phyloP scores from a whole-genome alignment of 2,888 invertebrate species.

The Napeogenes inachia region DNA sequence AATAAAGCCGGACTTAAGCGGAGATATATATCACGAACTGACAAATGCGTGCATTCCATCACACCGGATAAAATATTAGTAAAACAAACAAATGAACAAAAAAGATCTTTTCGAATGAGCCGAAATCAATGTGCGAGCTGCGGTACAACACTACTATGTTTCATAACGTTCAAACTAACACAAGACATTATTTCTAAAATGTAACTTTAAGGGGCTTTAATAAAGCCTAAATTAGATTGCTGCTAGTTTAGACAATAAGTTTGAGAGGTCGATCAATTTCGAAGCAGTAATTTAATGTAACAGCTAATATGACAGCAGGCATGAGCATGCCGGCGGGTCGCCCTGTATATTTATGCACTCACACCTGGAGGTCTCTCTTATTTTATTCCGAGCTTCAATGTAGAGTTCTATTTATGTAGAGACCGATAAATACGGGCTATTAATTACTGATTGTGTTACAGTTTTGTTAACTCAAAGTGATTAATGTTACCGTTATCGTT shows the following conservation, averaged over 20 bases:
- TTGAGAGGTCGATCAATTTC: slow-evolving; percentile 61
- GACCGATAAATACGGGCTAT: slow-evolving; percentile 68
- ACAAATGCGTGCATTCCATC: slow-evolving; percentile 76
- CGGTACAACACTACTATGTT: slow-evolving; percentile 54
- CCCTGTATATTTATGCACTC: slow-evolving; percentile 75
- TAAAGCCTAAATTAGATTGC: slow-evolving; percentile 40
- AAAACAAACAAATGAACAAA: slow-evolving; percentile 77
- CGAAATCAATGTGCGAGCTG: slow-evolving; percentile 76
- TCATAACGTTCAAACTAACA: slow-evolving; percentile 36
- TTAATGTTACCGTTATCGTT: slow-evolving; percentile 43
- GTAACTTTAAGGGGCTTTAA: slow-evolving; percentile 13
- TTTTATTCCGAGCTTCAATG: slow-evolving; percentile 69
- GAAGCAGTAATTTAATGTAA: slow-evolving; percentile 76
- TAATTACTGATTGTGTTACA: slow-evolving; percentile 73
- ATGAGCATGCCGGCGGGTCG: slow-evolving; percentile 75
- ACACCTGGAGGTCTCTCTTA: slow-evolving; percentile 74
- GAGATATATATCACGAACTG: slow-evolving; percentile 70
- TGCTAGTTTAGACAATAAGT: slow-evolving; percentile 50
- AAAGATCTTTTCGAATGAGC: slow-evolving; percentile 73
- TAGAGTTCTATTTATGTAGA: slow-evolving; percentile 68
- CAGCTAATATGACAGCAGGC: slow-evolving; percentile 77
- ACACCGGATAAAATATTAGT: slow-evolving; percentile 76
- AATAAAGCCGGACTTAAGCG: slow-evolving; percentile 61
- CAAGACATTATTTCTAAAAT: slow-evolving; percentile 21
- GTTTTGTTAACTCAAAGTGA: slow-evolving; percentile 70